Conservation (phyloP, 1,140 invertebrate species). For the Caenorhabditis briggsae region DNA sequence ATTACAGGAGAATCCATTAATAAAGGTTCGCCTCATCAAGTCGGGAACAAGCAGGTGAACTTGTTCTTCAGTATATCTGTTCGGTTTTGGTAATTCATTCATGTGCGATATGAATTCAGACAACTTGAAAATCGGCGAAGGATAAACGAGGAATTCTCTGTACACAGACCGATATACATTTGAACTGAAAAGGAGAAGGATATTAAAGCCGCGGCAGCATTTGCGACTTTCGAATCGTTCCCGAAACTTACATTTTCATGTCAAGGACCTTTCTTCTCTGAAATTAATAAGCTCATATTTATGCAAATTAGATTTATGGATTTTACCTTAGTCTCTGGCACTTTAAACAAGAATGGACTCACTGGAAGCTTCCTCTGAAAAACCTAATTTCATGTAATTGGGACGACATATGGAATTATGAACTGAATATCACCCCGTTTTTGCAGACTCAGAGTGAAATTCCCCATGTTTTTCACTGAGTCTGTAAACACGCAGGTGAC, state of each 20-base stretch:
- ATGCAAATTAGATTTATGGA: not conserved
- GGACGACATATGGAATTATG: too few relatives aligned
- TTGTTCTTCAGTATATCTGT: not conserved
- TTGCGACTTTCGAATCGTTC: too few relatives aligned
- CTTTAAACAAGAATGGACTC: not conserved
- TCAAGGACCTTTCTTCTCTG: not conserved
- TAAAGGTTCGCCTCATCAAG: not conserved
- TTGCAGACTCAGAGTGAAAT: too few relatives aligned
- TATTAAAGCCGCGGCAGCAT: too few relatives aligned
- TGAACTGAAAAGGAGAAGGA: too few relatives aligned
- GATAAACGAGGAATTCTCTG: not conserved
- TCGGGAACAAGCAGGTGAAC: not conserved
- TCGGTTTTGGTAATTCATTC: not conserved
- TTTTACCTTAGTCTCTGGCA: not conserved
- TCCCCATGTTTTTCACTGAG: too few relatives aligned
- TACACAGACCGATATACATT: constrained; percentile 2
- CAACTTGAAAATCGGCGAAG: not conserved
- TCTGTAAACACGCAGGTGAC: too few relatives aligned
- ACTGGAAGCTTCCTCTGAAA: not conserved
- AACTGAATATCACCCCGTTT: too few relatives aligned
- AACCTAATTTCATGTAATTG: not conserved
- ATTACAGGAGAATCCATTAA: not conserved
- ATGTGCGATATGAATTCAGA: not conserved
- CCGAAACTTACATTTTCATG: not conserved
- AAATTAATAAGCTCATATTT: not conserved